Percentiles rank a stretch among this genome's conserved stretches.
Conservation (phyloP, 1,140 invertebrate species). For the Drosophila kohkoa region DNA sequence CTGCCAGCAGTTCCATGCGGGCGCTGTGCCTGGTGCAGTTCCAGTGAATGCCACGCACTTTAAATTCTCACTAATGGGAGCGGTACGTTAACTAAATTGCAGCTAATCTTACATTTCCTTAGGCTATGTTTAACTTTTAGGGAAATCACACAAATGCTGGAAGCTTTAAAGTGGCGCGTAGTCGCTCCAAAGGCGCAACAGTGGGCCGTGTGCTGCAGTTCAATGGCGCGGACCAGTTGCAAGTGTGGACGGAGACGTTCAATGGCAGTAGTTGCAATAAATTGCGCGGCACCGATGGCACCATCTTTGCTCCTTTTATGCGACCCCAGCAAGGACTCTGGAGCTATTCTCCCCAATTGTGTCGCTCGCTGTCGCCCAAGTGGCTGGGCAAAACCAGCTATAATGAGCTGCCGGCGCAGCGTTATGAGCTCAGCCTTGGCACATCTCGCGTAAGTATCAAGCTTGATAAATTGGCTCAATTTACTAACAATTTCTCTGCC, state of each 20-base stretch:
- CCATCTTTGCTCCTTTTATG: constrained; percentile 90
- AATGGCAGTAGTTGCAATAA: constrained; percentile 88
- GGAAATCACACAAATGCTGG: constrained; percentile 54
- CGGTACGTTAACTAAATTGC: constrained; percentile 13
- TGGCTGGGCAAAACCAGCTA: constrained; percentile 87
- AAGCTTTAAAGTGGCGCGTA: constrained; percentile 87
- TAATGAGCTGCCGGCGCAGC: constrained; percentile 88
- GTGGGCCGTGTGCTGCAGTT: constrained; percentile 88
- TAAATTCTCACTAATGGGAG: constrained; percentile 89
- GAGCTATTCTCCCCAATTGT: constrained; percentile 88
- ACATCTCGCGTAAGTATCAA: constrained; percentile 7
- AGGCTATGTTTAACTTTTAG: constrained; percentile 4
- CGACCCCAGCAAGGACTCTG: constrained; percentile 86
- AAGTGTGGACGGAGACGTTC: constrained; percentile 85
- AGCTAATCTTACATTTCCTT: background rate
- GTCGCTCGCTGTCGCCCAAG: constrained; percentile 88
- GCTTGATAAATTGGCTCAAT: background rate
- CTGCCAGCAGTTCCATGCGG: constrained; percentile 87
- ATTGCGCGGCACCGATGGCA: constrained; percentile 90
- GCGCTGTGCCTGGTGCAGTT: constrained; percentile 85
- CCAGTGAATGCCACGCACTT: constrained; percentile 87
- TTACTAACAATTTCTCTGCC: background rate
- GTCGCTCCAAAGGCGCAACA: constrained; percentile 88
- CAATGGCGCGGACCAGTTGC: constrained; percentile 86
- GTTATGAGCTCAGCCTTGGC: constrained; percentile 89